phyloP scores from a whole-genome alignment of 2,113 vertebrate species.

The Trinectes maculatus region DNA sequence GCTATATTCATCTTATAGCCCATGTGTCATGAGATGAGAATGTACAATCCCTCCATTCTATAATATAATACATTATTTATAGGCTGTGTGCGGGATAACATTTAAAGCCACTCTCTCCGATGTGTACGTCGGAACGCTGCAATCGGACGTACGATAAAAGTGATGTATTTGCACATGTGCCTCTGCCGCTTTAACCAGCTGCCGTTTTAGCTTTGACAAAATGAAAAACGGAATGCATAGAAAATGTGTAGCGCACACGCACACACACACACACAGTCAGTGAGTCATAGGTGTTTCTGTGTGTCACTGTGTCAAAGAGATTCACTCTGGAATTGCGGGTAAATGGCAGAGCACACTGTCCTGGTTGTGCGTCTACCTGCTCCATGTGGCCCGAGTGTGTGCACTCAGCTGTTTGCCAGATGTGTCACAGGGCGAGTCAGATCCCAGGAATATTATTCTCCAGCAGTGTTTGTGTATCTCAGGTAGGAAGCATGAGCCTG shows the following conservation, averaged over 20 bases:
- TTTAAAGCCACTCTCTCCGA: constrained; percentile 31
- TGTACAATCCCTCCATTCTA: constrained; percentile 24
- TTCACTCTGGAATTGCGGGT: constrained; percentile 46
- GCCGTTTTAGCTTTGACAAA: constrained; percentile 4
- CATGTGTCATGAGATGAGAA: constrained; percentile 29
- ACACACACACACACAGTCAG: constrained; percentile 10
- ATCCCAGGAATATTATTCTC: constrained; percentile 37
- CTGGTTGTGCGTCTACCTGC: constrained; percentile 52
- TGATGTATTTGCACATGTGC: neutral
- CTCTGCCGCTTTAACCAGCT: neutral
- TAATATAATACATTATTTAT: constrained; percentile 61
- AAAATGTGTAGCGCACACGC: constrained; percentile 4
- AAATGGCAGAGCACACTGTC: constrained; percentile 43
- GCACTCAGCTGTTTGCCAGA: constrained; percentile 52
- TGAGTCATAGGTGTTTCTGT: constrained; percentile 60
- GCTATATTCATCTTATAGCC: constrained; percentile 25
- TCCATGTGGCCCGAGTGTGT: constrained; percentile 27
- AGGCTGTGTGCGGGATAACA: constrained; percentile 15
- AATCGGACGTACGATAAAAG: constrained; percentile 20
- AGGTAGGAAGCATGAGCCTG: constrained; percentile 14
- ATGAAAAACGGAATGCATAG: constrained; percentile 25
- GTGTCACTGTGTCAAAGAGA: constrained; percentile 68
- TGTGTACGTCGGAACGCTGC: constrained; percentile 17
- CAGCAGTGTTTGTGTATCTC: constrained; percentile 28
- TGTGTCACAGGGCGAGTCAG: constrained; percentile 64